A percentile compares a stretch with the other conserved stretches of the same genome.
Evolutionary conservation across 2,797 vertebrate genomes (phyloP).

Genomic region (Chrysocyon brachyurus): DNA sequence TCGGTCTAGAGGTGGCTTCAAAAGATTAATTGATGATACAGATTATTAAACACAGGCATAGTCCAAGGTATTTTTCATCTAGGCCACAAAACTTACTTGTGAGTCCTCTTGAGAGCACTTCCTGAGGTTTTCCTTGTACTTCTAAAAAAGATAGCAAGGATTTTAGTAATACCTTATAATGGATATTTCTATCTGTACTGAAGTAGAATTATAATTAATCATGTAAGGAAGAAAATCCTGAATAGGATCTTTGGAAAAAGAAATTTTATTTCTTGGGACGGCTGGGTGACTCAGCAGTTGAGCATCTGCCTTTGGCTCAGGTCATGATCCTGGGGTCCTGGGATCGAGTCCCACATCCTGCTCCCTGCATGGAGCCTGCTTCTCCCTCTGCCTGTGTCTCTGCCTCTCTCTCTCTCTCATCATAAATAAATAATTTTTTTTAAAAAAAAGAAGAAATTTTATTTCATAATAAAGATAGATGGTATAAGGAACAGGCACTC

Average conservation of each 20-base stretch:
- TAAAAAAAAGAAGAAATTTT: not conserved
- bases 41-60: not conserved
- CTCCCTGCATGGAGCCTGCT: too few species aligned
- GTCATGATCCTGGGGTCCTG: too few species aligned
- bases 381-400: too few species aligned
- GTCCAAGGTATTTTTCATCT: not conserved
- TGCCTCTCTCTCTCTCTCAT: too few species aligned
- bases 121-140: not conserved
- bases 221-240: slow-evolving; percentile 15
- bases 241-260: not conserved
- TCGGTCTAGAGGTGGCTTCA: not conserved
- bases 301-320: too few species aligned
- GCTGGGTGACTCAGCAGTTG: too few species aligned
- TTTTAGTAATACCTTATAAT: not conserved
- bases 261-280: not conserved
- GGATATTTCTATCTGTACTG: not conserved
- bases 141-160: not conserved
- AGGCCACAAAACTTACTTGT: not conserved
- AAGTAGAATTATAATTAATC: not conserved
- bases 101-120: not conserved
- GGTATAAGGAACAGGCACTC: not conserved
- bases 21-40: not conserved
- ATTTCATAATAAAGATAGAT: not conserved
- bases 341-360: too few species aligned
- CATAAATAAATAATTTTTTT: too few species aligned